Conservation (phyloP, 2,797 vertebrate genomes). For the Channa striata region DNA sequence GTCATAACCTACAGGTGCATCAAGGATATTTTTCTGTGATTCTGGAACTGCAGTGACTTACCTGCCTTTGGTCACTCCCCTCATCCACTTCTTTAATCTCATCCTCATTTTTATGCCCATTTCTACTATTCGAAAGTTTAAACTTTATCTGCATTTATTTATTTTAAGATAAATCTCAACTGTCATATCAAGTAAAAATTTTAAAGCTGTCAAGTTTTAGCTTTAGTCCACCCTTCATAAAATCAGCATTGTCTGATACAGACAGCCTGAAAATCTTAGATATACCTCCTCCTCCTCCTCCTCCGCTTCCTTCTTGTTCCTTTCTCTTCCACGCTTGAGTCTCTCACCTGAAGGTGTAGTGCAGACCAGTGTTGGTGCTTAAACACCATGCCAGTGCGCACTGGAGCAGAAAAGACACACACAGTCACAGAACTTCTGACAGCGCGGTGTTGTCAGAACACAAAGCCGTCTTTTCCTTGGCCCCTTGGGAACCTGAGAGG, state of each 20-base stretch:
- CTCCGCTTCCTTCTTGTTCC: slow-evolving; percentile 27
- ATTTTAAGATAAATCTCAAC: background rate
- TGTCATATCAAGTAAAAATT: too few species aligned
- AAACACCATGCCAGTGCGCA: slow-evolving; percentile 78
- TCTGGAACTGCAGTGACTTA: background rate
- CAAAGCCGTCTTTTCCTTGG: slow-evolving; percentile 80
- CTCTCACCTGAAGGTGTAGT: slow-evolving; percentile 77
- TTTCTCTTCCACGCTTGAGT: slow-evolving; percentile 62
- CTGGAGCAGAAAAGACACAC: slow-evolving; percentile 75
- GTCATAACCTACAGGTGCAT: slow-evolving; percentile 28
- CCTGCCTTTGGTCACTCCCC: slow-evolving; percentile 5
- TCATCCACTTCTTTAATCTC: slow-evolving; percentile 43
- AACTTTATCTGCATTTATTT: background rate
- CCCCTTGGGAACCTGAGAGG: slow-evolving; percentile 82
- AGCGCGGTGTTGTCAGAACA: slow-evolving; percentile 81
- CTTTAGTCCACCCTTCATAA: slow-evolving; percentile 14
- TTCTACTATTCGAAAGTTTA: background rate
- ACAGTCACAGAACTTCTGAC: slow-evolving; percentile 68
- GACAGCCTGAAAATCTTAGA: slow-evolving; percentile 38
- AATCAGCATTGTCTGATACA: slow-evolving; percentile 33
- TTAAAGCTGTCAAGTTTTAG: background rate
- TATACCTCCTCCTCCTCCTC: slow-evolving; percentile 28
- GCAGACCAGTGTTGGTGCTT: slow-evolving; percentile 72
- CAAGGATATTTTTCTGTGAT: slow-evolving; percentile 6
- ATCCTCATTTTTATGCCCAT: slow-evolving; percentile 15